Evolutionary conservation across 1,140 invertebrate species (phyloP).

Genomic region (Eriocheir sinensis): DNA sequence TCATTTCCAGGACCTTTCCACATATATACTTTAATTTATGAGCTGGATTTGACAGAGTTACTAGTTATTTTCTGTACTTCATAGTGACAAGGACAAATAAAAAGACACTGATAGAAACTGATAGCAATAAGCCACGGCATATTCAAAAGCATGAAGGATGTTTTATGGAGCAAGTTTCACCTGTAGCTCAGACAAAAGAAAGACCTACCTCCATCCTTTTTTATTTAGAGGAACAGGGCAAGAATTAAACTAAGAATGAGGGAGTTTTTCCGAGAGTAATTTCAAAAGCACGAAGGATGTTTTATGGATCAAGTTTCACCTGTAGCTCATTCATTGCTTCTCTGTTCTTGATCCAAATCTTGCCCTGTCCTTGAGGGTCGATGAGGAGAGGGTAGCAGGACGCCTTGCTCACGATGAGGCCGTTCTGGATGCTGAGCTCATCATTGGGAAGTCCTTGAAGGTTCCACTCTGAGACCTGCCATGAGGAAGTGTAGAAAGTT

Average conservation of each 20-base stretch:
- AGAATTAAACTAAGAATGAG: too few relatives aligned
- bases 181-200: too few relatives aligned
- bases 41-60: not conserved
- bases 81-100: not conserved
- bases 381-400: constrained; percentile 96
- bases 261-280: too few relatives aligned
- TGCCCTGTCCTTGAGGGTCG: constrained; percentile 98
- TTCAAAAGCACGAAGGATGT: too few relatives aligned
- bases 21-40: not conserved
- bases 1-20: not conserved
- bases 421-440: constrained; percentile 97
- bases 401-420: constrained; percentile 96
- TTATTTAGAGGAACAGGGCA: too few relatives aligned
- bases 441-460: constrained; percentile 97
- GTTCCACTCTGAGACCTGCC: constrained; percentile 94
- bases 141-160: not conserved
- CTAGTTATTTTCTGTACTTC: not conserved
- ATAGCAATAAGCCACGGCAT: not conserved
- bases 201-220: too few relatives aligned
- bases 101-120: not conserved
- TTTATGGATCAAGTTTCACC: not conserved
- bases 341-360: constrained; percentile 98
- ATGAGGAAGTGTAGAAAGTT: not conserved
- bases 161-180: too few relatives aligned
- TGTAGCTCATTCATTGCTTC: constrained; percentile 93